These are phyloP conservation scores for Hyles euphorbiae DNA, from an alignment of 1,140 invertebrate species.

Conservation along the genomic window DNA sequence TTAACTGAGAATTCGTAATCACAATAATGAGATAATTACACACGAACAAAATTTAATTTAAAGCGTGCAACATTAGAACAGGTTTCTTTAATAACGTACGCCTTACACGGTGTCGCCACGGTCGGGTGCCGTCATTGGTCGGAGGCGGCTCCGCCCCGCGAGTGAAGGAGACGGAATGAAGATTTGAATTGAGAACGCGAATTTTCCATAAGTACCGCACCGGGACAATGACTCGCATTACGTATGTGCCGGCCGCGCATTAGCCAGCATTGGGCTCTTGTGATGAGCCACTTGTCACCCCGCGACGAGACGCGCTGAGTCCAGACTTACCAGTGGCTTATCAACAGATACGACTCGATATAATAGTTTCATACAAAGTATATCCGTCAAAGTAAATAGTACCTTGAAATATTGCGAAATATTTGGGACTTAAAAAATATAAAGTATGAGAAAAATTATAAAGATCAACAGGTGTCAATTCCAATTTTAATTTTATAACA, in stretches of 20 bases:
- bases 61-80: slow-evolving; percentile 74
- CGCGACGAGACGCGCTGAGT: slow-evolving; percentile 56
- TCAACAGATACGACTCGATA: no score
- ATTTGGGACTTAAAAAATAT: no score
- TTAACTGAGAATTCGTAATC: slow-evolving; percentile 73
- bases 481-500: no score
- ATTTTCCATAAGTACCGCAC: slow-evolving; percentile 74
- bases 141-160: slow-evolving; percentile 67
- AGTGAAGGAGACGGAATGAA: slow-evolving; percentile 67
- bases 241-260: slow-evolving; percentile 70
- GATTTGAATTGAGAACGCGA: slow-evolving; percentile 72
- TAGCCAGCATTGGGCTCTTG: slow-evolving; percentile 72
- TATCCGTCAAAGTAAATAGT: no score
- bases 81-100: slow-evolving; percentile 75
- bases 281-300: slow-evolving; percentile 70
- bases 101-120: slow-evolving; percentile 72
- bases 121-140: slow-evolving; percentile 67
- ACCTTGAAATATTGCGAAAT: no score
- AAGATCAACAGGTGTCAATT: no score
- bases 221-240: slow-evolving; percentile 74
- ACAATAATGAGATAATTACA: slow-evolving; percentile 75
- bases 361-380: no score
- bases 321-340: slow-evolving; percentile 17
- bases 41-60: slow-evolving; percentile 75
- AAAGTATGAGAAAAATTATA: no score